Conservation (phyloP, 35 echinoderm and acorn worm species). For the Ophiothrix spiculata region DNA sequence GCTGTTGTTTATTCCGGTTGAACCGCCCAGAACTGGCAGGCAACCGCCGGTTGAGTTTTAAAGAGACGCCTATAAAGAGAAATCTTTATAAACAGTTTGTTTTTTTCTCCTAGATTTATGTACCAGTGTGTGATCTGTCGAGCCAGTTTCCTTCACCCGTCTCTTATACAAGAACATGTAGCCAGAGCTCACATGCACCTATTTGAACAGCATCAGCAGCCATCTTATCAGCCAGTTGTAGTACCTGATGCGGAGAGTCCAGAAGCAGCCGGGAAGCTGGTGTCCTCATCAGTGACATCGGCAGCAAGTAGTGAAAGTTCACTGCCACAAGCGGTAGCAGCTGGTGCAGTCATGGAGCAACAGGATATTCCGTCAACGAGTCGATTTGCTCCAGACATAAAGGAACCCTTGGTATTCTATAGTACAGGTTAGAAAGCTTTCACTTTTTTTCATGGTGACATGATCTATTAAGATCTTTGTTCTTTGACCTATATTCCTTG, state of each 20-base stretch:
- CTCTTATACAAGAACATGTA: not conserved
- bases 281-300: not conserved
- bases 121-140: not conserved
- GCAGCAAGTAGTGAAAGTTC: not conserved
- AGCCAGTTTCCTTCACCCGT: not conserved
- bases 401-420: not conserved
- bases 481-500: too few relatives aligned
- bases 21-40: too few relatives aligned
- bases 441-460: too few relatives aligned
- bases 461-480: too few relatives aligned
- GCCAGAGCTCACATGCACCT: not conserved
- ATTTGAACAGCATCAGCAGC: slow-evolving; percentile 2
- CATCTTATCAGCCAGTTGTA: not conserved
- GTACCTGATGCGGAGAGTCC: not conserved
- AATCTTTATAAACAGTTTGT: not conserved
- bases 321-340: not conserved
- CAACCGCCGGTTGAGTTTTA: not conserved
- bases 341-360: not conserved
- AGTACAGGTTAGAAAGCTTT: not conserved
- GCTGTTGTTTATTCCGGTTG: too few relatives aligned
- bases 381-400: not conserved
- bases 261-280: not conserved
- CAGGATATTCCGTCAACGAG: not conserved
- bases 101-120: not conserved
- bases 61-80: not conserved